Evolutionary conservation across 2,113 vertebrate species (phyloP).

Genomic region (Colossoma macropomum): DNA sequence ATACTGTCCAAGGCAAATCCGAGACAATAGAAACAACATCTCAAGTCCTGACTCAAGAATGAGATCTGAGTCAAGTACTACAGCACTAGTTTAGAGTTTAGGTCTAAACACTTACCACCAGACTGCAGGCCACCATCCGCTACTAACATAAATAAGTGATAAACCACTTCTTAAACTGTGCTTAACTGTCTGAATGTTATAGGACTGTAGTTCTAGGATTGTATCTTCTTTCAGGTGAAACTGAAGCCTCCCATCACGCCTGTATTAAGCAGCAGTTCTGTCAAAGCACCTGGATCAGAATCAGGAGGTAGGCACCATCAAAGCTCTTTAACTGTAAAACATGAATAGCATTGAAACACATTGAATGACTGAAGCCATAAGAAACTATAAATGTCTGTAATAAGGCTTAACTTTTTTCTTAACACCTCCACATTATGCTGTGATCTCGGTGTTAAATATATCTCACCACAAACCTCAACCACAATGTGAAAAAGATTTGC

Average conservation of each 20-base stretch:
- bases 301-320: constrained; percentile 60
- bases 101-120: no score
- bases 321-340: neutral
- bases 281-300: constrained; percentile 31
- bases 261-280: constrained; percentile 56
- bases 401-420: no score
- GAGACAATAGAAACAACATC: no score
- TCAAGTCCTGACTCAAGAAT: no score
- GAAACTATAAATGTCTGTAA: neutral
- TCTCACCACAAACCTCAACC: no score
- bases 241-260: constrained; percentile 75
- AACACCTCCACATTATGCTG: no score
- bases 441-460: no score
- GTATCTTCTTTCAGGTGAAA: constrained; percentile 66
- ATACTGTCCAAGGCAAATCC: no score
- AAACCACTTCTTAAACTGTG: neutral
- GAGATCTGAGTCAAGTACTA: no score
- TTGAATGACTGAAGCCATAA: neutral
- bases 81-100: no score
- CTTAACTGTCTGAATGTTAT: neutral
- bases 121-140: neutral
- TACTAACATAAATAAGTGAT: neutral
- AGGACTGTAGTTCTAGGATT: neutral
- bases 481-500: no score
- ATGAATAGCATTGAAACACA: no score